A percentile compares a stretch with the other conserved stretches of the same genome.
Conservation (phyloP, 2,888 invertebrate genomes). For the Cheilosia soror region DNA sequence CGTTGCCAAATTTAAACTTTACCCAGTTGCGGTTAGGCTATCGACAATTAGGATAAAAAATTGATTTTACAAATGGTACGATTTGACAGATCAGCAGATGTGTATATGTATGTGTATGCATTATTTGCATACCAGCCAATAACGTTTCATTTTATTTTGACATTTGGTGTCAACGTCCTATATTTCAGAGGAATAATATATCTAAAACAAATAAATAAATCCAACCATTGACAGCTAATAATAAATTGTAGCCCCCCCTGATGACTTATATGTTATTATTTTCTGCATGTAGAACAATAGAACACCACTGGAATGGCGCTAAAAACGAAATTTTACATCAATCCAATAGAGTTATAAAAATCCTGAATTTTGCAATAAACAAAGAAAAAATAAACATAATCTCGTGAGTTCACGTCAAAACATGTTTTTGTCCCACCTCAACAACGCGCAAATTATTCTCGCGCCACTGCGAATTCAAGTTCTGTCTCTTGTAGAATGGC, state of each 20-base stretch:
- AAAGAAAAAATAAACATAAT: conserved; percentile 51
- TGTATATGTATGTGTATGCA: no score
- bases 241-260: not conserved
- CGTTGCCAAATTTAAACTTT: no score
- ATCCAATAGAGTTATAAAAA: conserved; percentile 50
- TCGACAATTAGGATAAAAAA: no score
- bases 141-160: not conserved
- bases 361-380: conserved; percentile 62
- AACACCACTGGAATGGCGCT: conserved; percentile 44
- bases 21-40: no score
- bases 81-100: no score
- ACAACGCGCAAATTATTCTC: conserved; percentile 63
- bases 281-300: conserved; percentile 2
- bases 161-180: no score
- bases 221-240: conserved; percentile 20
- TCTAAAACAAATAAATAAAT: not conserved
- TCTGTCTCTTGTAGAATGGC: conserved; percentile 43
- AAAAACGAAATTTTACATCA: conserved; percentile 18
- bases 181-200: not conserved
- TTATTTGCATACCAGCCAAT: no score
- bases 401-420: conserved; percentile 57
- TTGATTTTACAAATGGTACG: no score
- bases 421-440: conserved; percentile 67
- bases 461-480: conserved; percentile 67
- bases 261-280: not conserved